A percentile compares a stretch with the other conserved stretches of the same genome.
Evolutionary conservation across 2,797 vertebrate genomes (phyloP).

Genomic region (Octomys mimax): DNA sequence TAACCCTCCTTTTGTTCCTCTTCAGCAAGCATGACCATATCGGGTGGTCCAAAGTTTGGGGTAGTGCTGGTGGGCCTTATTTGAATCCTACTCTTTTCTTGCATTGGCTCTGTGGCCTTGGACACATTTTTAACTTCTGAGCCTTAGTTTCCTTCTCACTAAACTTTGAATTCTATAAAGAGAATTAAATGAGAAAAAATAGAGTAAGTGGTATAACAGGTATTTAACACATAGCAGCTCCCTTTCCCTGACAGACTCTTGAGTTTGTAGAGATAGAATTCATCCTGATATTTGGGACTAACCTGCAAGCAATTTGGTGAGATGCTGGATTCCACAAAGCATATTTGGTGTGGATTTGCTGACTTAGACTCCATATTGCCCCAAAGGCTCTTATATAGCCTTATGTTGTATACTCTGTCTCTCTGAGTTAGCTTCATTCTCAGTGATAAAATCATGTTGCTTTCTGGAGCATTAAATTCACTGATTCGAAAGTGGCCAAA

Average conservation of each 20-base stretch:
- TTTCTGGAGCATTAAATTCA: slow-evolving; percentile 95
- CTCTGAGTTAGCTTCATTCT: slow-evolving; percentile 94
- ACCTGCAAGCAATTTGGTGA: slow-evolving; percentile 12
- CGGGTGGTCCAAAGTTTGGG: not conserved
- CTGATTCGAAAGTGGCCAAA: slow-evolving; percentile 88
- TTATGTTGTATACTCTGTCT: slow-evolving; percentile 89
- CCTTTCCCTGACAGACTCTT: slow-evolving; percentile 34
- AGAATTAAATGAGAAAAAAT: not conserved
- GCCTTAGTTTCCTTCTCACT: not conserved
- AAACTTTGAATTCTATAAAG: not conserved
- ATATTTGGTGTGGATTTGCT: slow-evolving; percentile 63
- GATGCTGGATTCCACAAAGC: slow-evolving; percentile 63
- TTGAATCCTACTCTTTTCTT: not conserved
- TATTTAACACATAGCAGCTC: not conserved
- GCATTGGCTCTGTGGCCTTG: not conserved
- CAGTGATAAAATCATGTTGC: slow-evolving; percentile 89
- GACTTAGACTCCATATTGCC: slow-evolving; percentile 48
- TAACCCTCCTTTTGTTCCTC: slow-evolving; percentile 12
- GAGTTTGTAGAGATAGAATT: slow-evolving; percentile 29
- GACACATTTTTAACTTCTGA: not conserved
- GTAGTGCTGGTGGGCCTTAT: too few relatives aligned
- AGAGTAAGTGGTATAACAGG: not conserved
- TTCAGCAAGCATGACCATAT: not conserved
- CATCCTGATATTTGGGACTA: not conserved
- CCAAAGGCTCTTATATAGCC: slow-evolving; percentile 81